These are phyloP conservation scores for Camponotus floridanus DNA, from an alignment of 1,140 invertebrate species.

Conservation along the genomic window DNA sequence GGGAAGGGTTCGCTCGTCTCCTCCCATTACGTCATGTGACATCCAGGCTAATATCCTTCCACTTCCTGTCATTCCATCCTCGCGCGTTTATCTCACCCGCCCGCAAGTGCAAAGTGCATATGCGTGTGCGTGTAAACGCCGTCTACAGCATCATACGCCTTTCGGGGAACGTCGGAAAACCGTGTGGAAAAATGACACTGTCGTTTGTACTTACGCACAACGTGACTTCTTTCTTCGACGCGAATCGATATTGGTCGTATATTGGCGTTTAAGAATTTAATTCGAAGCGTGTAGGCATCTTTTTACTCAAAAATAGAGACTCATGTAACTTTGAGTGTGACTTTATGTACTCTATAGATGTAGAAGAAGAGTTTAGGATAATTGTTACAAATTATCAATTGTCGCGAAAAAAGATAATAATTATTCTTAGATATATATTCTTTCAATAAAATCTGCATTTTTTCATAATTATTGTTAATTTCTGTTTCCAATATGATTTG, in stretches of 20 bases:
- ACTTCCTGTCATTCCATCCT: conserved; percentile 80
- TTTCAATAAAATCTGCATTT: conserved; percentile 13
- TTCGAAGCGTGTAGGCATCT: not conserved
- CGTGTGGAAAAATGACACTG: conserved; percentile 66
- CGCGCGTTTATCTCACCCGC: conserved; percentile 66
- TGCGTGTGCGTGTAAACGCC: conserved; percentile 29
- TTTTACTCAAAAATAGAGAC: not conserved
- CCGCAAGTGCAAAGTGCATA: conserved; percentile 25
- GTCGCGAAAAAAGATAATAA: not conserved
- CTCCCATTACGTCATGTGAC: conserved; percentile 78
- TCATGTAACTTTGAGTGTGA: not conserved
- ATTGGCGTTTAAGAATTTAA: not conserved
- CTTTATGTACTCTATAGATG: not conserved
- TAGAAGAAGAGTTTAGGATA: not conserved
- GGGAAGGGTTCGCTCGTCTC: conserved; percentile 66
- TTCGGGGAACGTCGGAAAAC: conserved; percentile 51
- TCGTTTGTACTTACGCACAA: conserved; percentile 54
- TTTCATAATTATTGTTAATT: not conserved
- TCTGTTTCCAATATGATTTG: not conserved
- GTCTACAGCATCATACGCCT: not conserved
- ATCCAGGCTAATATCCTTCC: conserved; percentile 83
- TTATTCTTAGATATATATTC: not conserved
- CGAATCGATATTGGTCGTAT: not conserved
- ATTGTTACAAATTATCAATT: not conserved
- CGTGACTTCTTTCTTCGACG: not conserved